phyloP scores from a whole-genome alignment of 92 coral and sea anemone species.

The Actinernus sp. region DNA sequence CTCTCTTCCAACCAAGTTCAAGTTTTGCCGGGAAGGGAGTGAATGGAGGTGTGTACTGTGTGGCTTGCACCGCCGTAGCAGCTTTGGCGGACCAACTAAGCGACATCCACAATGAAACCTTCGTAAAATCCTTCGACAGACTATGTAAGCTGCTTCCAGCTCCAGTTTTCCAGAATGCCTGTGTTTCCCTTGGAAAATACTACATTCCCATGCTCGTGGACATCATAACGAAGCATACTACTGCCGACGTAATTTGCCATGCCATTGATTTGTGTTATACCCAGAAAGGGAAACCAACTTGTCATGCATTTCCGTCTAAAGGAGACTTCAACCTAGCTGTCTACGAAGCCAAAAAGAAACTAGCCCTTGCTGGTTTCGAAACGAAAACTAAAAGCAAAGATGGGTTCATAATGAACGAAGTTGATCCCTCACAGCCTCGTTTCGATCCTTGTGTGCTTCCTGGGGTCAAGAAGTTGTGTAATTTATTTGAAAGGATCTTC shows the following conservation, averaged over 20 bases:
- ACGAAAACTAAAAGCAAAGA: neutral
- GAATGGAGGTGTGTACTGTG: conserved; percentile 89
- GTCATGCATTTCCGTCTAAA: conserved; percentile 89
- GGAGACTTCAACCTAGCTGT: conserved; percentile 32
- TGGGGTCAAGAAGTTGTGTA: conserved; percentile 71
- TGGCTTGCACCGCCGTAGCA: conserved; percentile 84
- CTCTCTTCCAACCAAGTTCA: no score
- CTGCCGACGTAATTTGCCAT: conserved; percentile 95
- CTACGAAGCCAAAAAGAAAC: conserved; percentile 19
- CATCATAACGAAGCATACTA: conserved; percentile 50
- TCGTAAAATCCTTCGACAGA: conserved; percentile 65
- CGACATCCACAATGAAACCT: conserved; percentile 79
- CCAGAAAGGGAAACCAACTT: conserved; percentile 81
- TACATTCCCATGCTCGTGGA: conserved; percentile 73
- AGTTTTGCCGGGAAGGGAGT: no score
- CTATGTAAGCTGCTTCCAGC: conserved; percentile 78
- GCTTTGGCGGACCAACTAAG: conserved; percentile 87
- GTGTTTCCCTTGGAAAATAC: conserved; percentile 65
- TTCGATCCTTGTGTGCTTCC: conserved; percentile 81
- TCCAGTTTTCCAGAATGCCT: conserved; percentile 58
- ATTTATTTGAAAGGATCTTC: conserved; percentile 63
- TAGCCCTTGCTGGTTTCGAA: conserved; percentile 10
- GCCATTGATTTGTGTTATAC: conserved; percentile 72
- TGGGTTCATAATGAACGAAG: neutral
- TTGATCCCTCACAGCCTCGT: neutral